Evolutionary conservation across 2,113 vertebrate genomes (phyloP), one percentile per base, ranked within the genome.

Genomic region (Salvelinus fontinalis): DNA sequence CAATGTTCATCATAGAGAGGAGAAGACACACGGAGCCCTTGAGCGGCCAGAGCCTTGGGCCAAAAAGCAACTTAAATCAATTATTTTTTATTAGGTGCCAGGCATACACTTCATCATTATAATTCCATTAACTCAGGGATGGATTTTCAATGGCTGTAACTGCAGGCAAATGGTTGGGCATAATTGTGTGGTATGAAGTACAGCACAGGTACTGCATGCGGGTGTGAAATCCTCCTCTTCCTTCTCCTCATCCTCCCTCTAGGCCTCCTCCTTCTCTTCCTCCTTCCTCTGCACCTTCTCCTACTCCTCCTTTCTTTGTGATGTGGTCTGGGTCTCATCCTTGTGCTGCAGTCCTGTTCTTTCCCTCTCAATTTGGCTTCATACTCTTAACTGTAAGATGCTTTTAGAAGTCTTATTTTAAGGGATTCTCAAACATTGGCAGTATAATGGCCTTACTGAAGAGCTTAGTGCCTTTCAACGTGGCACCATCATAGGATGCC

Each of bases 141-240:
- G 84, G 91, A 91, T 93, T 94, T 93, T 91, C 88, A 90, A 90
- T 90, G 91, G 88, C 87, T 90, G 86, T 90, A 90, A 90, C 91
- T 89, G 75, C 87, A 78, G 90, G 90, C 89, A 88, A 91, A 89
- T 82, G 79, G 79, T 79, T 78, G 75, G 82, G 83, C 85, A 91
- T 87, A 89, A 92, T 89, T 92, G 86, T 86, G 79, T 85, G 81
- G 88, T 89, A 92, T 85, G 84, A 91, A 90, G 90, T 86, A 86
- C 79, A 77, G 79, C 81, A 62, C 79, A 88, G 80, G 84, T 86
- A 85, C 7, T 12, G 75, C 87, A 82, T 78, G 78, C 71, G 75
- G 67, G 57, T 84, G 79, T 80, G 74, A 75, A 84, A 82, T 85
- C 79, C 68, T 78, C 84, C 79, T 75, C 77, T 71, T 82, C 75